Base-by-base conservation (phyloP, 2,888 invertebrate genomes). In the Tenthredo amoena region DNA sequence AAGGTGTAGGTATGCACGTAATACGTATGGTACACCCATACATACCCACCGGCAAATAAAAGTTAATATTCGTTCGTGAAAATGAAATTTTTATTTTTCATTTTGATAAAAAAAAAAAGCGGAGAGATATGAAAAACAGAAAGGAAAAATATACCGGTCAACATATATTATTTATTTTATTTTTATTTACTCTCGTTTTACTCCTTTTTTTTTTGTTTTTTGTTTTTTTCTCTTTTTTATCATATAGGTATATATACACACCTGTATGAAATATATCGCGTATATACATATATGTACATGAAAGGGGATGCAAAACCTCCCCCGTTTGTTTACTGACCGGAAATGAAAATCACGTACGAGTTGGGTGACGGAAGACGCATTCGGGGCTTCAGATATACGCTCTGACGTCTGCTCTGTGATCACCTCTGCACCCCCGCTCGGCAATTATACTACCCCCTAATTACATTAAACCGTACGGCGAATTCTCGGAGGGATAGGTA, bases 251-350 rank as follows among this genome's bases (percentile, higher is more conserved):
- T 55, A 55, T 55, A 55, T 18, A 18, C 50, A 55, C 15, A 55
- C 50, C 15, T 4, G 15, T 18, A 18, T 15, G 1, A 55, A 55
- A 12, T 55, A 18, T 55, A 55, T 55, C 15, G 7, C n/a, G 9
- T 62, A 26, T 65, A 26, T 34, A 68, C 34, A 62, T 31, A 26
- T 68, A 26, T 62, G 10, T 62, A 62, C 21, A 26, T 62, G 6
- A 10, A 37, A 5, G 4, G 37, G 3, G 9, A 21, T 26, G 3
- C n/a, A 31, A 62, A 62, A 62, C 0, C 26, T 31, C 31, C 26
- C 37, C 40, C 10, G 72, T 74, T 26, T 77, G 77, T 77, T 77
- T 77, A n/a, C 50, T 77, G 77, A 77, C 77, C 77, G 77, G 77
- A 77, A 77, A 77, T 77, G 55, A 77, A 55, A 77, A 77, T 77